Conservation (phyloP, 2,113 vertebrate genomes). For the Noturus placidus region DNA sequence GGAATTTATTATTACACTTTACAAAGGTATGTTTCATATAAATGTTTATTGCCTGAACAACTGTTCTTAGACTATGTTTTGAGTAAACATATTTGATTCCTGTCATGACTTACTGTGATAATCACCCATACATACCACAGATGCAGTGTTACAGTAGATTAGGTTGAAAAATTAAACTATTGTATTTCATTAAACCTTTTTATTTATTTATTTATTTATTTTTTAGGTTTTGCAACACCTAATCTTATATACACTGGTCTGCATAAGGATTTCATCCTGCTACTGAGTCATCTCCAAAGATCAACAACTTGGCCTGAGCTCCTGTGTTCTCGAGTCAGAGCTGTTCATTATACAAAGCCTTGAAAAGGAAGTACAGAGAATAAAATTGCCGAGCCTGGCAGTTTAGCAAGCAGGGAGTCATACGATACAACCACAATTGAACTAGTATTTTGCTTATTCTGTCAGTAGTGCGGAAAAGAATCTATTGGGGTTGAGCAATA, state of each 20-base stretch:
- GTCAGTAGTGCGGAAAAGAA: background rate
- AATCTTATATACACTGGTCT: background rate
- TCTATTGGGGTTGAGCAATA: background rate
- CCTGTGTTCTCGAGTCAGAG: background rate
- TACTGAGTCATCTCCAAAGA: background rate
- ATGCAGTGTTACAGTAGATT: no score
- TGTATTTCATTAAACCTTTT: background rate
- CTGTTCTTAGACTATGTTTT: no score
- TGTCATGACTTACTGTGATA: no score
- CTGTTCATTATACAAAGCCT: background rate
- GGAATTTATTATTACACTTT: no score
- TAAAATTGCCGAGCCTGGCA: background rate
- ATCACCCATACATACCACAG: no score
- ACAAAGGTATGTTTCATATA: background rate
- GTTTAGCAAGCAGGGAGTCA: background rate
- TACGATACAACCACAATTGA: background rate
- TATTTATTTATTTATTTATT: no score
- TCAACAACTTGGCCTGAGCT: background rate
- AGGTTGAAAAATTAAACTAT: no score
- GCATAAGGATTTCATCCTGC: background rate
- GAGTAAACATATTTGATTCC: no score
- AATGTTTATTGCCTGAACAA: background rate
- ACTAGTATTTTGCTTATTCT: background rate
- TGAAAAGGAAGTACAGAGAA: background rate
- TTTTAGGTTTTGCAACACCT: background rate